Conservation (phyloP, 2,888 invertebrate species). For the Archaeoteleia sp. region DNA sequence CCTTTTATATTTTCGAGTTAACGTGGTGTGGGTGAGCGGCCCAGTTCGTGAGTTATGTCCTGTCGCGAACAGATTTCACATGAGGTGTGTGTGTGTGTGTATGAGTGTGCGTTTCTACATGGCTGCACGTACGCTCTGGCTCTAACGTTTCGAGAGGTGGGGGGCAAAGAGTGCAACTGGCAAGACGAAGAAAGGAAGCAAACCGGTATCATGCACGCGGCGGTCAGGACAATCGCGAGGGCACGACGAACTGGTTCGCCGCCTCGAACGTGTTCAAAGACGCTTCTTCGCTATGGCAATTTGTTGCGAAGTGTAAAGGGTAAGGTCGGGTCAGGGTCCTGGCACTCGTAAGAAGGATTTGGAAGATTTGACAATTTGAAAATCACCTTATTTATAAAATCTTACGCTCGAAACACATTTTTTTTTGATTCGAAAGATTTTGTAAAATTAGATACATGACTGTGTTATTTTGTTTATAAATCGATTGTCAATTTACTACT, state of each 20-base stretch:
- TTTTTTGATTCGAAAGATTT: too few species aligned
- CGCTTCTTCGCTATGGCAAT: slow-evolving; percentile 28
- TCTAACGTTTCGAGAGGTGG: neutral
- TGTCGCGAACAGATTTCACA: slow-evolving; percentile 42
- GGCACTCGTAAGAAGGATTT: too few species aligned
- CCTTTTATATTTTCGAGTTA: slow-evolving; percentile 18
- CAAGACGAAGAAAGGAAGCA: neutral
- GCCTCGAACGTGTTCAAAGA: slow-evolving; percentile 24
- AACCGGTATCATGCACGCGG: slow-evolving; percentile 33
- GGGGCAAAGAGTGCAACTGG: slow-evolving; percentile 5
- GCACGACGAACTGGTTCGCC: slow-evolving; percentile 41
- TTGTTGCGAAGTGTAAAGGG: slow-evolving; percentile 42
- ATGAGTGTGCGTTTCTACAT: slow-evolving; percentile 10
- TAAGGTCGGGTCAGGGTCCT: slow-evolving; percentile 16
- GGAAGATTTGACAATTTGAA: too few species aligned
- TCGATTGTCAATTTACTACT: too few species aligned
- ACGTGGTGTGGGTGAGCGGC: slow-evolving; percentile 20
- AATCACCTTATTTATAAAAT: too few species aligned
- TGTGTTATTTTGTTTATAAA: too few species aligned
- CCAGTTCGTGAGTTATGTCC: slow-evolving; percentile 42
- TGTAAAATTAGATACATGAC: too few species aligned
- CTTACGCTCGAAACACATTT: too few species aligned
- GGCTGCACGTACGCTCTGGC: slow-evolving; percentile 8
- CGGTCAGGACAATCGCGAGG: slow-evolving; percentile 39
- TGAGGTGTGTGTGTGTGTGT: too few species aligned